Evolutionary conservation across 2,797 vertebrate species (phyloP).

Genomic region (Dendrocincla tyrannina): DNA sequence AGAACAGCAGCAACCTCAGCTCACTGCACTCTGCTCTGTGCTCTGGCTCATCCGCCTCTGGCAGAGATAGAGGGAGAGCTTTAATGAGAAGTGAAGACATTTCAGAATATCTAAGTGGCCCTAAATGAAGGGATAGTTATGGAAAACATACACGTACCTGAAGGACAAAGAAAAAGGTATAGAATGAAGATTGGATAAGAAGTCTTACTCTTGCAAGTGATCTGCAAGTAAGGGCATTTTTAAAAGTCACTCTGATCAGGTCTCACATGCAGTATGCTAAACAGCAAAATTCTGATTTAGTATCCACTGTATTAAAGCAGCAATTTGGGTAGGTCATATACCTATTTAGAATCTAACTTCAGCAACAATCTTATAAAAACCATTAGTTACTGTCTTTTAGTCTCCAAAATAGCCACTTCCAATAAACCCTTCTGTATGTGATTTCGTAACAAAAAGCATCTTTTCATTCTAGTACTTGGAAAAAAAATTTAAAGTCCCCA

Average conservation of each 20-base stretch:
- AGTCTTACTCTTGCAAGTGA: not conserved
- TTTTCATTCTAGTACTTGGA: slow-evolving; percentile 22
- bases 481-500: not conserved
- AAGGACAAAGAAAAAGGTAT: not conserved
- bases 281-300: not conserved
- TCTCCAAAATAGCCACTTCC: not conserved
- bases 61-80: not conserved
- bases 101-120: not conserved
- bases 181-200: not conserved
- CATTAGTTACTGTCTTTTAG: not conserved
- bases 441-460: not conserved
- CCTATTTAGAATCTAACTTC: not conserved
- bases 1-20: not conserved
- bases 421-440: not conserved
- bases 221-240: not conserved
- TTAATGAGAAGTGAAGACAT: not conserved
- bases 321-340: not conserved
- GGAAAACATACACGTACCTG: not conserved
- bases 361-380: not conserved
- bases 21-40: not conserved
- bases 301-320: not conserved
- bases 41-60: not conserved
- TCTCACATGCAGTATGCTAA: not conserved
- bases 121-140: not conserved
- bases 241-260: not conserved